phyloP scores from a whole-genome alignment of 2,797 vertebrate genomes.

The Pipistrellus pipistrellus region DNA sequence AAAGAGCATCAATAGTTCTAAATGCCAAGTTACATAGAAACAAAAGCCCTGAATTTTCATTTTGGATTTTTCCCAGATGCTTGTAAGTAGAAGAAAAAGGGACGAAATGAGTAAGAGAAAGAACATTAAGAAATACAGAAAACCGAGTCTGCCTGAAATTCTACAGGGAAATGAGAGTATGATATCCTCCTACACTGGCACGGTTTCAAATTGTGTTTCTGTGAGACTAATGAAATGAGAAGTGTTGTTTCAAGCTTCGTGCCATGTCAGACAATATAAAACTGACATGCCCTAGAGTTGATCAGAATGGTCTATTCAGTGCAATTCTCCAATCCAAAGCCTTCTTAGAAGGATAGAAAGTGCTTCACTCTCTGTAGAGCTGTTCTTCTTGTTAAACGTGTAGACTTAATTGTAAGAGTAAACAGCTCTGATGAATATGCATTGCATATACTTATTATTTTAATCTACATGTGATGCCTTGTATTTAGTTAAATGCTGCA shows the following conservation, averaged over 20 bases:
- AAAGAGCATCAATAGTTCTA: slow-evolving; percentile 83
- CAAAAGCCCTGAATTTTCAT: slow-evolving; percentile 84
- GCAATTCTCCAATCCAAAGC: slow-evolving; percentile 83
- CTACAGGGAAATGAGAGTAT: slow-evolving; percentile 85
- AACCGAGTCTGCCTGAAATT: slow-evolving; percentile 82
- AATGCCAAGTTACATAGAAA: slow-evolving; percentile 84
- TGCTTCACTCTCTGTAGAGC: slow-evolving; percentile 55
- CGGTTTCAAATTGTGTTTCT: slow-evolving; percentile 87
- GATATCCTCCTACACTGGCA: slow-evolving; percentile 86
- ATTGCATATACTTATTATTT: slow-evolving; percentile 11
- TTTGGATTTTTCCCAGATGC: slow-evolving; percentile 84
- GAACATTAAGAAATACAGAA: slow-evolving; percentile 82
- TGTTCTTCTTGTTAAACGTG: slow-evolving; percentile 72
- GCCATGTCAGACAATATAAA: slow-evolving; percentile 88
- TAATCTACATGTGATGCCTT: slow-evolving; percentile 3
- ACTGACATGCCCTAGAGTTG: slow-evolving; percentile 89
- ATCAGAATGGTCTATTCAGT: slow-evolving; percentile 86
- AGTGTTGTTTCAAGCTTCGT: slow-evolving; percentile 89
- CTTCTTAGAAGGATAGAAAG: slow-evolving; percentile 77
- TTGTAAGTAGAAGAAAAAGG: slow-evolving; percentile 76
- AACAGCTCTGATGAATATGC: not conserved
- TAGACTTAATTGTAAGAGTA: slow-evolving; percentile 70
- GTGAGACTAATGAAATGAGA: slow-evolving; percentile 90
- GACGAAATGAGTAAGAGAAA: slow-evolving; percentile 52
- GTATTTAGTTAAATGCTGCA: slow-evolving; percentile 6